A percentile compares a stretch with the other conserved stretches of the same genome.
These are phyloP conservation scores for Actinia equina DNA, from an alignment of 64 coral and sea anemone genomes.

Conservation along the genomic window DNA sequence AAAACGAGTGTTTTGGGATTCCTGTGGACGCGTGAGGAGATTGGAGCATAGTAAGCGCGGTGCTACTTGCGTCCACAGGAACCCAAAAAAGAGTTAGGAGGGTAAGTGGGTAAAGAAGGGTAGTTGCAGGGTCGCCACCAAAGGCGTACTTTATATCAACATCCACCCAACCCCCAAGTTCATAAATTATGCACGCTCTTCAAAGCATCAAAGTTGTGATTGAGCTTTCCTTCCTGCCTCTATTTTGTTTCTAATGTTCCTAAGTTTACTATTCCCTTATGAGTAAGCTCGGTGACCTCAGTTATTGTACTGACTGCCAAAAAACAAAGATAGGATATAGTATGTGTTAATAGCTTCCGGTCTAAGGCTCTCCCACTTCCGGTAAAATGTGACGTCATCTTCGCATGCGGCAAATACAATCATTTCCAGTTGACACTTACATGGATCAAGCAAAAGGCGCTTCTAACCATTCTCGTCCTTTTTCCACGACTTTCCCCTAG, in stretches of 20 bases:
- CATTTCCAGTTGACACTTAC: neutral
- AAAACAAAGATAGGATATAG: neutral
- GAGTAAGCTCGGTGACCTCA: neutral
- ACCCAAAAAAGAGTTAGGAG: no score
- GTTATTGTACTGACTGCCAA: neutral
- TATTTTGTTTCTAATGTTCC: neutral
- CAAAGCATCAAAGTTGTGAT: no score
- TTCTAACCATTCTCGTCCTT: neutral
- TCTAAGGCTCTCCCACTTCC: neutral
- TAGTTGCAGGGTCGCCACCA: no score
- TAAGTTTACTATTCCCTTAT: neutral
- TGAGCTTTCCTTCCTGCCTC: no score
- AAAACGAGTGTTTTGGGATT: no score
- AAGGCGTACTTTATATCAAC: no score
- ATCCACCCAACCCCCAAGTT: no score
- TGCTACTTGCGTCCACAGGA: no score
- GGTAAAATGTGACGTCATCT: neutral
- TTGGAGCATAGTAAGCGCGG: no score
- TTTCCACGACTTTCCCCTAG: neutral
- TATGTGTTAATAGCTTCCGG: constrained; percentile 13
- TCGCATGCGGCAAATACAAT: neutral
- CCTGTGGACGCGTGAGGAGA: no score
- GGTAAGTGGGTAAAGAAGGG: no score
- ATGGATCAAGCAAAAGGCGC: neutral
- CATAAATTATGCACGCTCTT: no score